Base-by-base conservation (phyloP, 2,797 vertebrate genomes). In the Smutsia temminckii region DNA sequence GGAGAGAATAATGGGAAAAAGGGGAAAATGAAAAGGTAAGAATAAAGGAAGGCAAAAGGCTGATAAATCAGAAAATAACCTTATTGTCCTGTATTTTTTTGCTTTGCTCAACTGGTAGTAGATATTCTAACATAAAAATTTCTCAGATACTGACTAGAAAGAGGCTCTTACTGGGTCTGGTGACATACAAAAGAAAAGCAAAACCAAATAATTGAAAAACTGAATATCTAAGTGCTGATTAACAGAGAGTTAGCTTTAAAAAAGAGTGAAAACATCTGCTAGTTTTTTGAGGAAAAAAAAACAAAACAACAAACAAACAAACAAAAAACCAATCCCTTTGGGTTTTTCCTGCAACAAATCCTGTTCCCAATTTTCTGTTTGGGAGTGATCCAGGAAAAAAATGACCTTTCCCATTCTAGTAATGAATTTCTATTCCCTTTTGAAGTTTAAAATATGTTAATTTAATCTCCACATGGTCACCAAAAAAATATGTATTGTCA, bases 351-450 rank as follows among this genome's bases (percentile, higher is more conserved):
- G 79, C 95, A 97, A 93, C 57, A 95, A 97, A 96, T 88, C 34
- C 95, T 78, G 89, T 94, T 96, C 98, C 97, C 91, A 95, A 98
- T 98, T 96, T 98, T 85, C 96, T 94, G 71, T 95, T 93, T 95
- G 91, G 97, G 95, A 97, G 74, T 69, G 34, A 97, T 96, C 97
- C 96, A 97, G 97, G 97, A 97, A 97, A 97, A 96, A 97, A 97
- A 95, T 96, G 97, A 97, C 97, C 97, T 97, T 59, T 81, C 97
- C 96, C 94, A 97, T 96, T 94, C 96, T 69, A 85, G 88, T 94
- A 97, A 97, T 97, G 91, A 88, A 96, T 98, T 97, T 85, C 91
- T 97, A 80, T 97, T 97, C 84, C 89, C 55, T 91, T 97, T 97
- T 97, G 94, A 97, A 97, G 85, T 97, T 97, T 95, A 93, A 97